Percentiles rank a stretch among this genome's conserved stretches.
Evolutionary conservation across 2,797 vertebrate genomes (phyloP).

Genomic region (Halcyon leucocephala): DNA sequence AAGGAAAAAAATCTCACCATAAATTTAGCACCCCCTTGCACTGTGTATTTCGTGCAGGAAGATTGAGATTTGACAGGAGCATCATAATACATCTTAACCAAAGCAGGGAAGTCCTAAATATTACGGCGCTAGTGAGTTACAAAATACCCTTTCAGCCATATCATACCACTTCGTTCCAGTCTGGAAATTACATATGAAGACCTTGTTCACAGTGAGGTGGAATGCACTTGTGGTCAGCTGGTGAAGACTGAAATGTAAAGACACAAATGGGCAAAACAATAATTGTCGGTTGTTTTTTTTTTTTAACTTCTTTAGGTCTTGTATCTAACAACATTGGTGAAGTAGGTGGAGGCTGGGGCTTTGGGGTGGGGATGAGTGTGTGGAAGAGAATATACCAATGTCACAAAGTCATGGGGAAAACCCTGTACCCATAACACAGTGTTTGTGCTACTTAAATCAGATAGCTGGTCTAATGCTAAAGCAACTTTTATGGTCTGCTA

Average conservation of each 20-base stretch:
- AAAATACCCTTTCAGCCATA: not conserved
- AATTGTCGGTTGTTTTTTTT: not conserved
- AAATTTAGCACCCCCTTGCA: not conserved
- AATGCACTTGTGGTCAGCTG: not conserved
- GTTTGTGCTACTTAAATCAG: not conserved
- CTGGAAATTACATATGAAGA: not conserved
- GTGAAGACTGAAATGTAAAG: slow-evolving; percentile 27
- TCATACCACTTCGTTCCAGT: not conserved
- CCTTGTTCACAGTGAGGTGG: not conserved
- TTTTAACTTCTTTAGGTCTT: slow-evolving; percentile 51
- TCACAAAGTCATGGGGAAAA: not conserved
- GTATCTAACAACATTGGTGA: slow-evolving; percentile 35
- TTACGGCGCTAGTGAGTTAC: not conserved
- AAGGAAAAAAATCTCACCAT: not conserved
- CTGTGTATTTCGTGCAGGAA: not conserved
- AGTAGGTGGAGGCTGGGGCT: slow-evolving; percentile 29
- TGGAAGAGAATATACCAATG: slow-evolving; percentile 42
- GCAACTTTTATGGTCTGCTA: not conserved
- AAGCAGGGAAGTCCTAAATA: not conserved
- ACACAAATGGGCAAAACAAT: not conserved
- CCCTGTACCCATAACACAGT: not conserved
- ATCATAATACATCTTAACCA: not conserved
- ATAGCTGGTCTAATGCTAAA: slow-evolving; percentile 25
- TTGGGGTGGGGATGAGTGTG: slow-evolving; percentile 23
- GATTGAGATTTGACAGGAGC: not conserved